Percentiles rank a stretch among this genome's conserved stretches.
Conservation (phyloP, 2,113 vertebrate genomes). For the Pionites leucogaster region DNA sequence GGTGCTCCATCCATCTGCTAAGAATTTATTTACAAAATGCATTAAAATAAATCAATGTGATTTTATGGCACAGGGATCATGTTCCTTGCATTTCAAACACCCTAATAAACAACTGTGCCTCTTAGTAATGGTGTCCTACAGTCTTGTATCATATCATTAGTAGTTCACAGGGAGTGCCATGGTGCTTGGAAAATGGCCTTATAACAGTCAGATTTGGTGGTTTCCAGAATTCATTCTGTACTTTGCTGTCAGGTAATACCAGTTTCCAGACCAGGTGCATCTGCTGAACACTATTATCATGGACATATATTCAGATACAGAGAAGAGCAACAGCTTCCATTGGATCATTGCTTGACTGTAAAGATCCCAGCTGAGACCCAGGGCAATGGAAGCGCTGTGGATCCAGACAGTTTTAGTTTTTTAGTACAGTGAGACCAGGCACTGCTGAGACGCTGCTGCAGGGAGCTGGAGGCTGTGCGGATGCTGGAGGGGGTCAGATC, state of each 20-base stretch:
- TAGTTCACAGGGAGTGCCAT: not conserved
- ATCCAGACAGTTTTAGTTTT: not conserved
- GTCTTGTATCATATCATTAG: not conserved
- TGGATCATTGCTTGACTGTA: not conserved
- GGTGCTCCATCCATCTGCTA: constrained; percentile 77
- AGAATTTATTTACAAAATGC: constrained; percentile 74
- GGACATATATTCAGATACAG: not conserved
- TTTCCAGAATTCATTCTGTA: not conserved
- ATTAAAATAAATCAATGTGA: constrained; percentile 59
- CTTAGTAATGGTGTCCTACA: not conserved
- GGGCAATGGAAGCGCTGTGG: not conserved
- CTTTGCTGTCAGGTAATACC: not conserved
- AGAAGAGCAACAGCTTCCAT: not conserved
- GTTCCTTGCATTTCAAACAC: not conserved
- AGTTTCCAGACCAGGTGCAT: not conserved
- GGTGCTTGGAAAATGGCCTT: not conserved
- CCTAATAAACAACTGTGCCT: not conserved
- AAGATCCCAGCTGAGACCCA: not conserved
- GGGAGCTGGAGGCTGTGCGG: not conserved
- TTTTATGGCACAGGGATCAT: not conserved
- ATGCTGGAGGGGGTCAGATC: not conserved
- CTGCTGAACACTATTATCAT: not conserved
- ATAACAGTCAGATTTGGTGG: not conserved
- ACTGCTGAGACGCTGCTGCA: not conserved
- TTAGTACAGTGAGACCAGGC: fast-evolving